Percentiles rank a stretch among this genome's conserved stretches.
phyloP scores from a whole-genome alignment of 2,113 vertebrate genomes.

The Pantherophis guttatus region DNA sequence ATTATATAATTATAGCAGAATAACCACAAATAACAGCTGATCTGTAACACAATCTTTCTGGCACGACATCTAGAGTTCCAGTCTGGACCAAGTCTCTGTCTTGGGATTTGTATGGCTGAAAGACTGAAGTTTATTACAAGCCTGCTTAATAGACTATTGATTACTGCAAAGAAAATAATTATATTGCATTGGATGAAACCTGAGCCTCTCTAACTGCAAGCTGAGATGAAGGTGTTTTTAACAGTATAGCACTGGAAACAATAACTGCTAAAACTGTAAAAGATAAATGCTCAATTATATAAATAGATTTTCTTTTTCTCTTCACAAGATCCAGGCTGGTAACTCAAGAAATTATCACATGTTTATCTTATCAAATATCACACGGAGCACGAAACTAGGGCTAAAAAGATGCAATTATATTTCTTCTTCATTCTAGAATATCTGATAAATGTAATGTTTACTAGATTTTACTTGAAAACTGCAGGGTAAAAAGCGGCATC shows the following conservation, averaged over 20 bases:
- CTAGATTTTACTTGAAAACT: constrained; percentile 1
- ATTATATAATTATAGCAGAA: constrained; percentile 29
- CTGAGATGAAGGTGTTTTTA: constrained; percentile 14
- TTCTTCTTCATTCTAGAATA: not conserved
- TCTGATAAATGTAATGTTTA: not conserved
- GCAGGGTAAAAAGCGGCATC: not conserved
- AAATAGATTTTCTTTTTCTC: constrained; percentile 21
- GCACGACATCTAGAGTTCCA: constrained; percentile 13
- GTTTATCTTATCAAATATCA: not conserved
- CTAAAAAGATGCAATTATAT: not conserved
- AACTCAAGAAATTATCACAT: not conserved
- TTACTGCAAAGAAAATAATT: constrained; percentile 43
- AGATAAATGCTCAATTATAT: constrained; percentile 17
- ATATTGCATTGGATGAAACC: constrained; percentile 5
- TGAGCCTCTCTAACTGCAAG: constrained; percentile 17
- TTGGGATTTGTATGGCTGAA: not conserved
- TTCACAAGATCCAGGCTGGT: not conserved
- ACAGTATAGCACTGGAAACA: constrained; percentile 29
- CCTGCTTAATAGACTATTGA: constrained; percentile 40
- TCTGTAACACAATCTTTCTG: constrained; percentile 19
- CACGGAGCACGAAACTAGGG: not conserved
- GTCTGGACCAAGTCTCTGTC: not conserved
- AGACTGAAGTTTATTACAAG: constrained; percentile 20
- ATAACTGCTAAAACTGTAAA: constrained; percentile 29
- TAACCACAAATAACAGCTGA: constrained; percentile 28